Evolutionary conservation across 2,113 vertebrate genomes (phyloP).

Genomic region (Phodopus roborovskii): DNA sequence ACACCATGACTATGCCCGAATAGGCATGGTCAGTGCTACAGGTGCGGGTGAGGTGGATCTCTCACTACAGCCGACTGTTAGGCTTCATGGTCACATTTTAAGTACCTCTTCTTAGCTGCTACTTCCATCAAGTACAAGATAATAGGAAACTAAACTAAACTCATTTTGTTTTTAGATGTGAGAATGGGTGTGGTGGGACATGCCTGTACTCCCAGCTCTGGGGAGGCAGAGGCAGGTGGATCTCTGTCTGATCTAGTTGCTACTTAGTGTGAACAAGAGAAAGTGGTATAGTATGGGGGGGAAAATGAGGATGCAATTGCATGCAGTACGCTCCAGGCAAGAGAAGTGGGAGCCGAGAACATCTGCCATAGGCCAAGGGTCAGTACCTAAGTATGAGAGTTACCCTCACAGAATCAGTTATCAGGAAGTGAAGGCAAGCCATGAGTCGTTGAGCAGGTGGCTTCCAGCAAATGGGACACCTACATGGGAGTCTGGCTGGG

Average conservation of each 20-base stretch:
- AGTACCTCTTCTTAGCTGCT: neutral
- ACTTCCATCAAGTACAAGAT: neutral
- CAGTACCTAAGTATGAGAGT: neutral
- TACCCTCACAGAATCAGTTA: constrained; percentile 10
- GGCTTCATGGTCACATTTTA: neutral
- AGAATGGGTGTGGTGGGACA: neutral
- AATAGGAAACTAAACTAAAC: neutral
- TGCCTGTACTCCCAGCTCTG: neutral
- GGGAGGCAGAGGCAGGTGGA: neutral
- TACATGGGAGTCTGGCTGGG: constrained; percentile 26
- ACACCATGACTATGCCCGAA: too few species aligned
- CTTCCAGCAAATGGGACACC: constrained; percentile 48
- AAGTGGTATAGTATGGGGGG: neutral
- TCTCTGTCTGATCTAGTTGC: neutral
- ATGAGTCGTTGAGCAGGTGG: constrained; percentile 8
- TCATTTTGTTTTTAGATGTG: neutral
- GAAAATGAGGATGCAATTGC: neutral
- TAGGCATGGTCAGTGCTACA: too few species aligned
- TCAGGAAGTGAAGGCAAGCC: constrained; percentile 58
- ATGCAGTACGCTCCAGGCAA: neutral
- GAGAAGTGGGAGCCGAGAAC: neutral
- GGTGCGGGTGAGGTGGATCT: too few species aligned
- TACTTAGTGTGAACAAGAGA: constrained; percentile 3
- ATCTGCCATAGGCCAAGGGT: neutral
- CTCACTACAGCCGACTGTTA: neutral